Evolutionary conservation across 2,888 invertebrate genomes (phyloP), one percentile per base, ranked within the genome.

Genomic region (Morpho helenor): DNA sequence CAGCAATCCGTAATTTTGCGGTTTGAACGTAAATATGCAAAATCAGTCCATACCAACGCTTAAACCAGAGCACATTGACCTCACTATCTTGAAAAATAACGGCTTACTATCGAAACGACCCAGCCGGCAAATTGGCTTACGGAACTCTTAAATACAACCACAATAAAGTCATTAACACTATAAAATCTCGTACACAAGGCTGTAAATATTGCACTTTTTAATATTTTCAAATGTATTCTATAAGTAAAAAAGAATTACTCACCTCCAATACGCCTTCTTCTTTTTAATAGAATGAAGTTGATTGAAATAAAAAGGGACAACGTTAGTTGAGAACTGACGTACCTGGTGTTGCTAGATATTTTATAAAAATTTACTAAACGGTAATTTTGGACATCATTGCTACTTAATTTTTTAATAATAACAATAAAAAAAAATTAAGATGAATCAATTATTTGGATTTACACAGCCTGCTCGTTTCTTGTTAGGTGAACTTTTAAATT

Each of bases 21-120:
- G 62, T 73, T 68, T 67, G 59, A 68, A 71, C 66, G 71, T 70
- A 77, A 79, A 78, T 57, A 59, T 56, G 59, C 54, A 51, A 62
- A 56, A 76, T 68, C 75, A 73, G 71, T 71, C 73, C 73, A 73
- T 76, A 70, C 66, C 69, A 64, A 61, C 62, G 73, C 73, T 69
- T 66, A 62, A 67, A 66, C 63, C 73, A 66, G 70, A 75, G 88
- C 86, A 67, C 88, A 84, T 77, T 88, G 88, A 89, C 88, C 88
- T 77, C 45, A 75, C 74, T 78, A 84, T 86, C 80, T 87, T 84
- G 78, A 87, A 89, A 87, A 87, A 82, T 89, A 89, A 89, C 88
- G 88, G 88, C 84, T 69, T 67, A 56, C 59, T 60, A 64, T 48
- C 55, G 60, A 56, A 72, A 71, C 68, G 66, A 60, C 63, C 66